phyloP scores from a whole-genome alignment of 2,888 invertebrate genomes.

The Exephanes ischioxanthus region DNA sequence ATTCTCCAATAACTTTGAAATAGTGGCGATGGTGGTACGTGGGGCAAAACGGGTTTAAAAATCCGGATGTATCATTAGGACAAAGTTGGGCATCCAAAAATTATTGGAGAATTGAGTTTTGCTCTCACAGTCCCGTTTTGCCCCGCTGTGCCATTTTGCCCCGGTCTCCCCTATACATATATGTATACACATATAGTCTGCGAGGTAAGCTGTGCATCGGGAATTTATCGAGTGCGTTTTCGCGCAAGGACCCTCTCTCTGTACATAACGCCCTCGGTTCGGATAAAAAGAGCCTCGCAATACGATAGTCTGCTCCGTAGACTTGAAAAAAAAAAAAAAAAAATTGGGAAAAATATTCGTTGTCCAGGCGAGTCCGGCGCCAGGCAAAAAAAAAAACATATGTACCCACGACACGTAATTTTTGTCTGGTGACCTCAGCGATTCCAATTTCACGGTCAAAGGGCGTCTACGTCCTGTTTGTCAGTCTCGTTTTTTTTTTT shows the following conservation, averaged over 20 bases:
- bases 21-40: no score
- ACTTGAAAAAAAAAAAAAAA: slow-evolving; percentile 4
- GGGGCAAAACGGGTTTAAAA: no score
- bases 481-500: not conserved
- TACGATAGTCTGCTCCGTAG: not conserved
- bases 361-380: not conserved
- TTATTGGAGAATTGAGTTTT: no score
- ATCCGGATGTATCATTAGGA: no score
- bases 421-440: slow-evolving; percentile 15
- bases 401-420: slow-evolving; percentile 1
- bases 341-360: not conserved
- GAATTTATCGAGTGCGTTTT: slow-evolving; percentile 67
- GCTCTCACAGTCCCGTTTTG: no score
- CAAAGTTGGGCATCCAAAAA: no score
- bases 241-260: slow-evolving; percentile 28
- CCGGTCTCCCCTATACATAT: no score
- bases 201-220: slow-evolving; percentile 58
- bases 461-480: not conserved
- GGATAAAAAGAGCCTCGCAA: slow-evolving; percentile 11
- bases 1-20: no score
- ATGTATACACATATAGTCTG: not conserved
- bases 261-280: not conserved
- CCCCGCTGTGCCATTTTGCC: no score
- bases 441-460: slow-evolving; percentile 45
- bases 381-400: not conserved